Conservation (phyloP, 2,113 vertebrate genomes). For the Circaetus cinerascens region DNA sequence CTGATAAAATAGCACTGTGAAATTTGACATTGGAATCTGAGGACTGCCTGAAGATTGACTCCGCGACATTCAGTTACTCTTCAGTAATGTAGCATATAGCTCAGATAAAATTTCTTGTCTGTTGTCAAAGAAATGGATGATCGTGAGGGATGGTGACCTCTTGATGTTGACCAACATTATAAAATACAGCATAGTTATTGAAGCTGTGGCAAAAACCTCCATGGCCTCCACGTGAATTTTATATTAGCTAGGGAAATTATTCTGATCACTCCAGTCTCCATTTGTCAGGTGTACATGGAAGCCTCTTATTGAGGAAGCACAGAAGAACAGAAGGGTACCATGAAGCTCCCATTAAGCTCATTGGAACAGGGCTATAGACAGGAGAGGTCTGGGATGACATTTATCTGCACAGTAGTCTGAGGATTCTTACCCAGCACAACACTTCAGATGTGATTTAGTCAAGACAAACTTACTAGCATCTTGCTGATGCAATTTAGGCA, state of each 20-base stretch:
- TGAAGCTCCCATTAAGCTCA: neutral
- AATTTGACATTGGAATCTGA: neutral
- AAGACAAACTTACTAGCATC: neutral
- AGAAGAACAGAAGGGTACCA: neutral
- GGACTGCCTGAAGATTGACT: neutral
- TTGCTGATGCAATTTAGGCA: neutral
- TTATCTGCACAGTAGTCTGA: neutral
- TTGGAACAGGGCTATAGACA: neutral
- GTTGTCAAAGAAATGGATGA: neutral
- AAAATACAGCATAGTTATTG: neutral
- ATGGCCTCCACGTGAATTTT: neutral
- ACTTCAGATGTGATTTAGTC: neutral
- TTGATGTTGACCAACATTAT: neutral
- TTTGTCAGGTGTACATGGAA: neutral
- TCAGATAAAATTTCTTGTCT: neutral
- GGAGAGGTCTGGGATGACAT: neutral
- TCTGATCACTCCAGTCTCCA: neutral
- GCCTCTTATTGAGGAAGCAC: neutral
- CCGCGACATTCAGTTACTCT: neutral
- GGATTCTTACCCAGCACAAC: neutral
- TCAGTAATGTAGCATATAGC: neutral
- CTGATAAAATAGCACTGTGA: neutral
- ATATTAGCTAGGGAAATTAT: neutral
- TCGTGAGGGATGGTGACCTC: neutral
- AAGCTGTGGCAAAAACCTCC: neutral